Percentiles rank a stretch among this genome's conserved stretches.
phyloP scores from a whole-genome alignment of 2,113 vertebrate species.

The Anguilla japonica region DNA sequence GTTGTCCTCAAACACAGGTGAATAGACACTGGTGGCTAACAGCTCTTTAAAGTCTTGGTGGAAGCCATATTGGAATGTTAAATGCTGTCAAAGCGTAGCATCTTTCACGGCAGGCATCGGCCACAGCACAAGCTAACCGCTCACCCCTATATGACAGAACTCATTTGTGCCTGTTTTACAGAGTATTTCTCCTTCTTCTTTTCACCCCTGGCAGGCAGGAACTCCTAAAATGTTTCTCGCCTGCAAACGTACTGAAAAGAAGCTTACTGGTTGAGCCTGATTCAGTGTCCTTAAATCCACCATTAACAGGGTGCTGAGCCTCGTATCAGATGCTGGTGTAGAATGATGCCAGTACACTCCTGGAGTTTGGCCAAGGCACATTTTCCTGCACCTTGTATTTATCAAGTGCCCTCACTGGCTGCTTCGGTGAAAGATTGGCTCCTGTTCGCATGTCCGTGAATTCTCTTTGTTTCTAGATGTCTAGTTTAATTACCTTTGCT shows the following conservation, averaged over 20 bases:
- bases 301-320: background rate
- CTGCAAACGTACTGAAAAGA: background rate
- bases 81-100: background rate
- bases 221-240: background rate
- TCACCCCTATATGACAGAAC: too few species aligned
- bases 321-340: background rate
- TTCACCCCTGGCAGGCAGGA: too few species aligned
- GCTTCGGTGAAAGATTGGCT: background rate
- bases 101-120: background rate
- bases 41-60: background rate
- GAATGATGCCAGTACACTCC: background rate
- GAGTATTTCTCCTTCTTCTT: background rate
- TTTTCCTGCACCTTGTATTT: conserved; percentile 14
- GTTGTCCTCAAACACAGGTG: background rate
- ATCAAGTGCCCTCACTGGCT: background rate
- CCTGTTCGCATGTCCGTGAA: conserved; percentile 1
- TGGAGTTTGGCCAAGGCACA: background rate
- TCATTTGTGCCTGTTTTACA: background rate
- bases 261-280: background rate
- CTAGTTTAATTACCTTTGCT: background rate
- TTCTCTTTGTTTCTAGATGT: conserved; percentile 1
- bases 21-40: background rate
- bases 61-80: background rate
- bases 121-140: background rate
- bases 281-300: background rate